phyloP scores from a whole-genome alignment of 2,113 vertebrate genomes.

The Taurulus bubalis region DNA sequence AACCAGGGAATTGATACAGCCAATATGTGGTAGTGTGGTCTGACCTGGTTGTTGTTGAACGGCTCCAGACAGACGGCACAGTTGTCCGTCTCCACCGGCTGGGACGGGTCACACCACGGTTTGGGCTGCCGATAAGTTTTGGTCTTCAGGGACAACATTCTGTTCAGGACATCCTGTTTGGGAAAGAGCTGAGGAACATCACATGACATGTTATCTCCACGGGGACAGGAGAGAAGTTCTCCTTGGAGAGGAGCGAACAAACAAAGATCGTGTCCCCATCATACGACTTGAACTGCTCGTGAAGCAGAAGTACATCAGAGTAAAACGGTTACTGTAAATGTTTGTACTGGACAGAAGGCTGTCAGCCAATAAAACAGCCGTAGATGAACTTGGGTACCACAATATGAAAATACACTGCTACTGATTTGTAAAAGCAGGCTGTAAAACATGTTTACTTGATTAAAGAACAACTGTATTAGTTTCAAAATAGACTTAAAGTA shows the following conservation, averaged over 20 bases:
- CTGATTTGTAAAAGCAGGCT: too few relatives aligned
- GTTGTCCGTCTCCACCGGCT: conserved; percentile 83
- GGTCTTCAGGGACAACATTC: conserved; percentile 86
- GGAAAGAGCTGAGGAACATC: conserved; percentile 81
- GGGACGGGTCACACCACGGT: conserved; percentile 63
- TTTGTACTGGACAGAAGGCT: not conserved
- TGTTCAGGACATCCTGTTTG: conserved; percentile 87
- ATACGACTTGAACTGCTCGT: not conserved
- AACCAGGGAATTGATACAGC: not conserved
- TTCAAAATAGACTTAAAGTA: not conserved
- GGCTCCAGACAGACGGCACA: conserved; percentile 94
- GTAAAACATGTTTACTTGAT: too few relatives aligned
- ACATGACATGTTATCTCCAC: not conserved
- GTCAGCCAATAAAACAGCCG: not conserved
- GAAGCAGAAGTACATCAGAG: not conserved
- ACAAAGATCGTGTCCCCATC: not conserved
- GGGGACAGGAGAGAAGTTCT: not conserved
- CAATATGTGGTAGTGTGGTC: fast-evolving
- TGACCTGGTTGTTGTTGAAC: conserved; percentile 92
- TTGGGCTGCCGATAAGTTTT: conserved; percentile 86
- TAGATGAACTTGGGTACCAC: not conserved
- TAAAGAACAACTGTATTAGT: not conserved
- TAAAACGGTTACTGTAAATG: not conserved
- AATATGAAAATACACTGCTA: not conserved
- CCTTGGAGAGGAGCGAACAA: not conserved